phyloP scores from a whole-genome alignment of 2,888 invertebrate genomes.

The Oscheius onirici region DNA sequence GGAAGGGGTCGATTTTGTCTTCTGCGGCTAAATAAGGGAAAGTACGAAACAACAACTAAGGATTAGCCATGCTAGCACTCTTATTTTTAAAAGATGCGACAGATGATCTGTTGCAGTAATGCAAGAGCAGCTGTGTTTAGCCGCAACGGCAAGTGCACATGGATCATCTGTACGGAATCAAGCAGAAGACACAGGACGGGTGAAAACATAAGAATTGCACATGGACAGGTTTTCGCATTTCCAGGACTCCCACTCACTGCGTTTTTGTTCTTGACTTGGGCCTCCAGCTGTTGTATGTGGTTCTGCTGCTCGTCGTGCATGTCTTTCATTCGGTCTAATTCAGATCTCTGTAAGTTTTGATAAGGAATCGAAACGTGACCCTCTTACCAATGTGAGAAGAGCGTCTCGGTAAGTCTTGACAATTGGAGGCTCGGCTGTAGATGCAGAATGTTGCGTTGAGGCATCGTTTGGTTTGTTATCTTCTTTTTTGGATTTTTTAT shows the following conservation, averaged over 20 bases:
- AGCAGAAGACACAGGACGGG: background rate
- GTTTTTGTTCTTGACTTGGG: background rate
- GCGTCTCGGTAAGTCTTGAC: conserved; percentile 11
- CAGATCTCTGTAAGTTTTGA: background rate
- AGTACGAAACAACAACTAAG: conserved; percentile 22
- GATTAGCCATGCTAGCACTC: conserved; percentile 9
- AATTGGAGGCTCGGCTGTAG: background rate
- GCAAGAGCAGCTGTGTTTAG: conserved; percentile 11
- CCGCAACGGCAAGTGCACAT: background rate
- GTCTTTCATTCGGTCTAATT: background rate
- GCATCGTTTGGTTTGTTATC: background rate
- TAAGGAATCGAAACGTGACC: background rate
- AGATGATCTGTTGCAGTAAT: conserved; percentile 8
- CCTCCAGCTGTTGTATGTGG: background rate
- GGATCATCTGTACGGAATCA: background rate
- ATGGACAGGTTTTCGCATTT: background rate
- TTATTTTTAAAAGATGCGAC: conserved; percentile 1
- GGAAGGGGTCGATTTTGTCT: background rate
- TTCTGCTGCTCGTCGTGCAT: background rate
- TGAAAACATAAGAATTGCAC: background rate
- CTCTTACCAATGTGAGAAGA: background rate
- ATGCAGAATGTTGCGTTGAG: background rate
- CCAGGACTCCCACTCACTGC: background rate
- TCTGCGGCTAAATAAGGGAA: conserved; percentile 21
- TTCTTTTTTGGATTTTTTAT: background rate